Percentiles rank a stretch among this genome's conserved stretches.
phyloP scores from a whole-genome alignment of 2,113 vertebrate genomes.

The Myrmophylax atrothorax region DNA sequence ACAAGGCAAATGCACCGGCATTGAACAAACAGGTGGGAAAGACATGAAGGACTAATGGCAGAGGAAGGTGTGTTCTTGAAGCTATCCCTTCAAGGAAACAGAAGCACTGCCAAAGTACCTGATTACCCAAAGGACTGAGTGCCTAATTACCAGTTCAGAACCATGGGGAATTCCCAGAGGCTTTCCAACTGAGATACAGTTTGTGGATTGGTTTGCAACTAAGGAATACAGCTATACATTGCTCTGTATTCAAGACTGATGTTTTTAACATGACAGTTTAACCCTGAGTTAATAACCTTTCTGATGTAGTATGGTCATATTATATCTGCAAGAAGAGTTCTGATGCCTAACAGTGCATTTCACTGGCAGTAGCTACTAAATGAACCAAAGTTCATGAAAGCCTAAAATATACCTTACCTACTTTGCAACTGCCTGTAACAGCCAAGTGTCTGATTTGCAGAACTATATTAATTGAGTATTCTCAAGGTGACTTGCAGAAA shows the following conservation, averaged over 20 bases:
- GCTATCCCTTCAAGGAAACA: not conserved
- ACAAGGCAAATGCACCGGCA: not conserved
- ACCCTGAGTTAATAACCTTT: not conserved
- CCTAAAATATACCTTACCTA: not conserved
- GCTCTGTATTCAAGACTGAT: not conserved
- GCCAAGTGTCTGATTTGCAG: not conserved
- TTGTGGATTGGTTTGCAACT: not conserved
- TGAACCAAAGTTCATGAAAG: not conserved
- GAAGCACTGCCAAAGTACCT: not conserved
- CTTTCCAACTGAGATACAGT: not conserved
- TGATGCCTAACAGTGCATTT: not conserved
- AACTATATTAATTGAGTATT: not conserved
- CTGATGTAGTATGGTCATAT: not conserved
- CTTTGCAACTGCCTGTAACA: not conserved
- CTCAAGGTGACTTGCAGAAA: not conserved
- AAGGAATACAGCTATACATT: not conserved
- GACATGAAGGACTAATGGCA: not conserved
- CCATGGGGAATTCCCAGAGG: not conserved
- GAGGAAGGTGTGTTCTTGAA: not conserved
- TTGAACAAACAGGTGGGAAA: not conserved
- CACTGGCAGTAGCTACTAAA: not conserved
- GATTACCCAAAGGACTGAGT: not conserved
- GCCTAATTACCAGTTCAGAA: not conserved
- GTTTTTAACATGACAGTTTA: not conserved
- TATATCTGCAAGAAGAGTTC: not conserved